phyloP scores from a whole-genome alignment of 2,113 vertebrate genomes.

The Harpagus bidentatus region DNA sequence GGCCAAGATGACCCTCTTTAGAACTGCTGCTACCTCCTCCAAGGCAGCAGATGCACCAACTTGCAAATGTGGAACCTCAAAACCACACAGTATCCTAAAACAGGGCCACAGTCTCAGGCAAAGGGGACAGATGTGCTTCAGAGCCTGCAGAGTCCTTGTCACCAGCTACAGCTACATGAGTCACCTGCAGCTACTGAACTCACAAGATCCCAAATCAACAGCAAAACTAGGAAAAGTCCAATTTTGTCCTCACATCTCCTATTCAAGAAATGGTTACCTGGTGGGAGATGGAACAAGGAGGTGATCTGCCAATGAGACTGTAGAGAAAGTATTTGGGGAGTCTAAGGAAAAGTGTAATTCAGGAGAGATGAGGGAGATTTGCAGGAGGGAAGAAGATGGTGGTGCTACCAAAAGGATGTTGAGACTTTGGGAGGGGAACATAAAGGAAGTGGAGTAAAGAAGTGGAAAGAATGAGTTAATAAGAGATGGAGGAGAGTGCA shows the following conservation, averaged over 20 bases:
- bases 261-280: not conserved
- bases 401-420: not conserved
- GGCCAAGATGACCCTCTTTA: not conserved
- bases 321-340: not conserved
- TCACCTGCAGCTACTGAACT: not conserved
- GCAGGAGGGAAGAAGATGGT: not conserved
- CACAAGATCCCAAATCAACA: not conserved
- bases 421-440: not conserved
- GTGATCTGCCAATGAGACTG: not conserved
- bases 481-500: not conserved
- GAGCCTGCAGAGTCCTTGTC: not conserved
- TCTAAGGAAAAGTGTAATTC: not conserved
- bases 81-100: not conserved
- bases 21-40: fast-evolving
- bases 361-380: not conserved
- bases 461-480: not conserved
- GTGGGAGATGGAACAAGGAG: not conserved
- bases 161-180: not conserved
- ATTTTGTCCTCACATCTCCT: not conserved
- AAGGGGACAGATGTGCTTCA: not conserved
- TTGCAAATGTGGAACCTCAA: not conserved
- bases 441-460: not conserved
- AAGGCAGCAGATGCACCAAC: not conserved
- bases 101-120: not conserved
- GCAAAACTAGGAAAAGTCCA: not conserved